Conservation (phyloP, 2,113 vertebrate genomes). For the Triplophysa rosa region DNA sequence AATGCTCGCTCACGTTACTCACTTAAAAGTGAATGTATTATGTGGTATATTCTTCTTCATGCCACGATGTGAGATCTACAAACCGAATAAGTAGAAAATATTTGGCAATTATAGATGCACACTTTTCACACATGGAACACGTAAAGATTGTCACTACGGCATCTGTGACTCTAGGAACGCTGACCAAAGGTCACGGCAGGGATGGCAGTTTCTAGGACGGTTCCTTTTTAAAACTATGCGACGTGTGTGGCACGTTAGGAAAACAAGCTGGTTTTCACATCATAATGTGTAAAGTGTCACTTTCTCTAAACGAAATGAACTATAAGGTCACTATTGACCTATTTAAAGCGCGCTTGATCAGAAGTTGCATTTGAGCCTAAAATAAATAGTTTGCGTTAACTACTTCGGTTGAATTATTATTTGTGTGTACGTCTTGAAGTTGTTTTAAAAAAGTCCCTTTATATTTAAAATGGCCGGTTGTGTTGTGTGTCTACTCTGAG, state of each 20-base stretch:
- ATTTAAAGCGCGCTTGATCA: not conserved
- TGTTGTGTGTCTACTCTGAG: constrained; percentile 40
- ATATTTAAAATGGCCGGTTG: not conserved
- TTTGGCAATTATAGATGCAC: constrained; percentile 72
- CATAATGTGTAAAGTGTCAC: not conserved
- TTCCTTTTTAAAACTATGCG: not conserved
- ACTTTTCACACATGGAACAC: constrained; percentile 63
- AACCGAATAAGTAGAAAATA: constrained; percentile 70
- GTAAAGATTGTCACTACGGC: constrained; percentile 61
- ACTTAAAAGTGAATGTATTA: not conserved
- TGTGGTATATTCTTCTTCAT: not conserved
- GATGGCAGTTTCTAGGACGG: not conserved
- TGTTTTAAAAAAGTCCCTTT: not conserved
- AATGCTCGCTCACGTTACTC: not conserved
- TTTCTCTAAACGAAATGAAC: constrained; percentile 7
- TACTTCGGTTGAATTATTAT: constrained; percentile 1
- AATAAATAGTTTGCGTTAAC: not conserved
- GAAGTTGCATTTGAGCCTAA: constrained; percentile 31
- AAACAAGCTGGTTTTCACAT: no score
- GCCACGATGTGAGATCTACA: constrained; percentile 52
- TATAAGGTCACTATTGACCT: not conserved
- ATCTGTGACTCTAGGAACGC: constrained; percentile 49
- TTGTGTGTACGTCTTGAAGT: not conserved
- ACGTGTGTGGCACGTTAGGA: not conserved
- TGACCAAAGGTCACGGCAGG: not conserved